phyloP scores from a whole-genome alignment of 2,888 invertebrate genomes.

The Drosophila lacicola region DNA sequence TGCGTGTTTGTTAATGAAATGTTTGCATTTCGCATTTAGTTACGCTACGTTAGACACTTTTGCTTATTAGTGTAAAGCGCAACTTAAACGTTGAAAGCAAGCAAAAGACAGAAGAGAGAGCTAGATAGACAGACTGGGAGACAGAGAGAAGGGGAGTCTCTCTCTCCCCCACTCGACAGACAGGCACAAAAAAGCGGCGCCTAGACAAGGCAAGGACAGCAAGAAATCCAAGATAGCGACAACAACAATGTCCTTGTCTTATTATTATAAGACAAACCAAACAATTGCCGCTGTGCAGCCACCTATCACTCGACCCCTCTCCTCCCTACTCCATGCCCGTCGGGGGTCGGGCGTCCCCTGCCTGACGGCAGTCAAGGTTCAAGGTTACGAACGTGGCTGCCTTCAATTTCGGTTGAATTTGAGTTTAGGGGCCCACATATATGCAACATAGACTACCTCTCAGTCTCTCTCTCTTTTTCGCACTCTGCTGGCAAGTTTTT shows the following conservation, averaged over 20 bases:
- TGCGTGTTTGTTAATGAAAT: conserved; percentile 81
- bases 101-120: conserved; percentile 11
- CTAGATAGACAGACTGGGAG: conserved; percentile 3
- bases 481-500: conserved; percentile 49
- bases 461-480: conserved; percentile 1
- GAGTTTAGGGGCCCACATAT: conserved; percentile 12
- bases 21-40: conserved; percentile 80
- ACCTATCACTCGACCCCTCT: neutral
- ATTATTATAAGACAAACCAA: conserved; percentile 55
- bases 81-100: conserved; percentile 63
- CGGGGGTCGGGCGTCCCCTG: neutral
- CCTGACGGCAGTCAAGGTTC: conserved; percentile 57
- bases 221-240: conserved; percentile 4
- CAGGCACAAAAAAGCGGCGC: conserved; percentile 19
- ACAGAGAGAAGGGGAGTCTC: neutral
- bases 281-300: conserved; percentile 37
- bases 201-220: conserved; percentile 36
- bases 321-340: neutral
- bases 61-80: conserved; percentile 80
- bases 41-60: conserved; percentile 80
- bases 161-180: neutral
- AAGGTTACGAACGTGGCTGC: conserved; percentile 66
- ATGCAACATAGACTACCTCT: conserved; percentile 12
- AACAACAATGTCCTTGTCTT: conserved; percentile 62
- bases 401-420: conserved; percentile 27